Percentiles rank a stretch among this genome's conserved stretches.
These are phyloP conservation scores for Uropsilus gracilis DNA, from an alignment of 2,113 vertebrate species.

Conservation along the genomic window DNA sequence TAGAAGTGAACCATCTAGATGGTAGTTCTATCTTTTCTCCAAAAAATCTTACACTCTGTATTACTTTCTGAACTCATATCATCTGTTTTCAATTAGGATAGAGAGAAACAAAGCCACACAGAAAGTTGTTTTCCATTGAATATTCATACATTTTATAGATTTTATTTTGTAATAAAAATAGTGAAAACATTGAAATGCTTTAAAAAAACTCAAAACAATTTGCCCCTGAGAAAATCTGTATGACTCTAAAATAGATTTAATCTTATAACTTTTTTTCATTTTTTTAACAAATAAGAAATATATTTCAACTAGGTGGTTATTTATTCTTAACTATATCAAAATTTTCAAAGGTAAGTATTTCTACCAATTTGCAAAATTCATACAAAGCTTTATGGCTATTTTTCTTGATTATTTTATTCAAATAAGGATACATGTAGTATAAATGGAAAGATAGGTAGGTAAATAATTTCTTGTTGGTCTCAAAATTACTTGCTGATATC, in stretches of 20 bases:
- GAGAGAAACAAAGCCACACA: conserved; percentile 41
- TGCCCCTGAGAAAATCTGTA: too few species aligned
- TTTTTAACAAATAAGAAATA: too few species aligned
- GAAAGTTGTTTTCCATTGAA: background rate
- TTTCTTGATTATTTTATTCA: conserved; percentile 50
- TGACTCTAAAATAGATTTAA: too few species aligned
- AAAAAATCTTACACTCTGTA: background rate
- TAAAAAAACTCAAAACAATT: too few species aligned
- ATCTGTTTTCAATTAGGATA: conserved; percentile 39
- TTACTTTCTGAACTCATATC: background rate
- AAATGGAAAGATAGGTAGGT: background rate
- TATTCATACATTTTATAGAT: too few species aligned
- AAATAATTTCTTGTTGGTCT: conserved; percentile 25
- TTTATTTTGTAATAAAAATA: too few species aligned
- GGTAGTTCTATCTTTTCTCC: background rate
- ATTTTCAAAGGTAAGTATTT: background rate
- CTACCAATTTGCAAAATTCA: conserved; percentile 17
- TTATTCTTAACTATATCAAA: too few species aligned
- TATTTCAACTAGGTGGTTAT: too few species aligned
- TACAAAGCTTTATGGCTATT: background rate
- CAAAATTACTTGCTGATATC: too few species aligned
- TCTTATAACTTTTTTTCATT: too few species aligned
- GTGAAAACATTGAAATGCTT: too few species aligned
- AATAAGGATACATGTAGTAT: background rate
- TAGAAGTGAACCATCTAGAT: conserved; percentile 29